These are phyloP conservation scores for Elysia crispata DNA, from an alignment of 2,888 invertebrate species.

Conservation along the genomic window DNA sequence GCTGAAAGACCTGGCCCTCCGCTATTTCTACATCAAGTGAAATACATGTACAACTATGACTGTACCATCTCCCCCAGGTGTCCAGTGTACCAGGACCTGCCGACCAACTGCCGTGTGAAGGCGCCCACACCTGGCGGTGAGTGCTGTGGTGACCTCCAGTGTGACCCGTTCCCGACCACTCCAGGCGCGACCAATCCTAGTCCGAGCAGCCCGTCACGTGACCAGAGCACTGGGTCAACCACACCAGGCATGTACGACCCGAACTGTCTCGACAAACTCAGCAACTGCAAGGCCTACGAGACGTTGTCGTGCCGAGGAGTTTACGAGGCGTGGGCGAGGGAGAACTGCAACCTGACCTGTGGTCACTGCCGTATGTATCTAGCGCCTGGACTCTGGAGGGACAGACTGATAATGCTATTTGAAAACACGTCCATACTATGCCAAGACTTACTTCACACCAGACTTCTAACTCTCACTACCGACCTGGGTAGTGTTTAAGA, in stretches of 20 bases:
- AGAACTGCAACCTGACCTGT: conserved; percentile 60
- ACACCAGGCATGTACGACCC: conserved; percentile 34
- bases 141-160: conserved; percentile 20
- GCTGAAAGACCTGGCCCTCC: too few species aligned
- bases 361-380: conserved; percentile 56
- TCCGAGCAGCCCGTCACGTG: background rate
- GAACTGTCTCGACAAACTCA: conserved; percentile 45
- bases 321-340: conserved; percentile 59
- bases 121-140: conserved; percentile 21
- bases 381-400: too few species aligned
- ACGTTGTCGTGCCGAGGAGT: conserved; percentile 50
- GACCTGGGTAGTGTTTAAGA: too few species aligned
- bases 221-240: background rate
- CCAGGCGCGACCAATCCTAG: background rate
- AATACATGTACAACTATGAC: too few species aligned
- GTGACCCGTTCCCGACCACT: background rate
- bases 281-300: conserved; percentile 46
- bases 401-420: too few species aligned
- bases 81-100: conserved; percentile 66
- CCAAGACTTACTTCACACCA: too few species aligned
- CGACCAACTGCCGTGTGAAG: conserved; percentile 64
- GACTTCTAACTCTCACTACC: too few species aligned
- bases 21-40: too few species aligned
- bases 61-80: conserved; percentile 54
- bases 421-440: too few species aligned